phyloP scores from a whole-genome alignment of 2,113 vertebrate species.

The Acinonyx jubatus region DNA sequence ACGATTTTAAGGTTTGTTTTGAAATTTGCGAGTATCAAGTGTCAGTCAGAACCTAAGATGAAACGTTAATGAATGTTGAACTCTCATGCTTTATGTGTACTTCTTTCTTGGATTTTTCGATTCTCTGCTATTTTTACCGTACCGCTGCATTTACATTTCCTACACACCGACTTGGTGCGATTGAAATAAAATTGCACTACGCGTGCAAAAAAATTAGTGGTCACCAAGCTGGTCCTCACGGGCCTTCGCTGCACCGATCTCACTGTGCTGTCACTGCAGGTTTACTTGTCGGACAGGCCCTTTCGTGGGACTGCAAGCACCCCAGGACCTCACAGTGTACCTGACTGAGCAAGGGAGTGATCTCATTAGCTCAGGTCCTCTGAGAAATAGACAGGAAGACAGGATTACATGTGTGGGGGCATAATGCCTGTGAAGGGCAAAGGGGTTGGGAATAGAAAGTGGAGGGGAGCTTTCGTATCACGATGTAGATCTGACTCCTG shows the following conservation, averaged over 20 bases:
- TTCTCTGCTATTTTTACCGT: conserved; percentile 92
- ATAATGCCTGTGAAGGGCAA: neutral
- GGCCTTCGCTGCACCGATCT: neutral
- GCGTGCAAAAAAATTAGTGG: neutral
- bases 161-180: conserved; percentile 96
- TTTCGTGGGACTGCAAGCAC: neutral
- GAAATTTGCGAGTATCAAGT: conserved; percentile 79
- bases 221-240: too few species aligned
- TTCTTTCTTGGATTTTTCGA: conserved; percentile 87
- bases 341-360: neutral
- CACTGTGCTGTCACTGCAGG: neutral
- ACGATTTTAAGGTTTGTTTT: conserved; percentile 82
- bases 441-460: neutral
- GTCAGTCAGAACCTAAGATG: conserved; percentile 85
- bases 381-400: neutral
- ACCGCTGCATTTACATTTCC: conserved; percentile 93
- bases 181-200: conserved; percentile 95
- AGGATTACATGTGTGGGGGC: neutral
- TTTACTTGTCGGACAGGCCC: neutral
- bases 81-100: conserved; percentile 84
- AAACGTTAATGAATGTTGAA: conserved; percentile 87
- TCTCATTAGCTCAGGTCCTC: neutral
- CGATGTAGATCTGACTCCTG: neutral
- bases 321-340: neutral
- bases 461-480: neutral